Conservation (phyloP, 2,113 vertebrate genomes). For the Mastomys natalensis region DNA sequence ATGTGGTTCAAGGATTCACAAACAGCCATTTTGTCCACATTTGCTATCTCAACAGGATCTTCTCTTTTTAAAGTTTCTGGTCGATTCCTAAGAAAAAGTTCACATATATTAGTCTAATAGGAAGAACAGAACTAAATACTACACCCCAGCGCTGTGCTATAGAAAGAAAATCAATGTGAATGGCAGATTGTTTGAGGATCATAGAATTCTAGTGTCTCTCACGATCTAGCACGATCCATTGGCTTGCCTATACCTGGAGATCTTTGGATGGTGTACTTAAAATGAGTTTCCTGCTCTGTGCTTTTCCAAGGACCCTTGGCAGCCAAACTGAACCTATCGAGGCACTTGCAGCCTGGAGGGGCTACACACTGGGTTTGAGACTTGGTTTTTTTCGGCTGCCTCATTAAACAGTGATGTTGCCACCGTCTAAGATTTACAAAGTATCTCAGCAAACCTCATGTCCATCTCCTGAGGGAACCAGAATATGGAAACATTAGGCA, state of each 20-base stretch:
- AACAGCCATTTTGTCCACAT: background rate
- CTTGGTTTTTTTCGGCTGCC: background rate
- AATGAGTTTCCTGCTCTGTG: fast-evolving
- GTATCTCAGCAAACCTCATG: background rate
- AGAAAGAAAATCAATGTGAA: background rate
- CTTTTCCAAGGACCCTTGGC: background rate
- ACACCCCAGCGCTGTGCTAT: background rate
- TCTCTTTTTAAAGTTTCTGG: background rate
- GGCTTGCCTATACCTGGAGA: background rate
- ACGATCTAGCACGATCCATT: background rate
- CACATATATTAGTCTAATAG: too few species aligned
- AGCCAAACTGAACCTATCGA: background rate
- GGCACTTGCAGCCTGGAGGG: background rate
- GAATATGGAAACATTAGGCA: background rate
- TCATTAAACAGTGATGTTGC: background rate
- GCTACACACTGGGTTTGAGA: background rate
- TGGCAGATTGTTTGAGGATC: background rate
- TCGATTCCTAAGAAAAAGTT: background rate
- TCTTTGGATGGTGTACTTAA: background rate
- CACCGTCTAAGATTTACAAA: background rate
- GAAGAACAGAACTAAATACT: background rate
- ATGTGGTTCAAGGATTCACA: background rate
- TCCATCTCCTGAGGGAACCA: background rate
- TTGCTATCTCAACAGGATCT: background rate
- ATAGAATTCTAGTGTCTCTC: background rate